Evolutionary conservation across 2,888 invertebrate genomes (phyloP), one percentile per base, ranked within the genome.

Genomic region (Sepiola atlantica): DNA sequence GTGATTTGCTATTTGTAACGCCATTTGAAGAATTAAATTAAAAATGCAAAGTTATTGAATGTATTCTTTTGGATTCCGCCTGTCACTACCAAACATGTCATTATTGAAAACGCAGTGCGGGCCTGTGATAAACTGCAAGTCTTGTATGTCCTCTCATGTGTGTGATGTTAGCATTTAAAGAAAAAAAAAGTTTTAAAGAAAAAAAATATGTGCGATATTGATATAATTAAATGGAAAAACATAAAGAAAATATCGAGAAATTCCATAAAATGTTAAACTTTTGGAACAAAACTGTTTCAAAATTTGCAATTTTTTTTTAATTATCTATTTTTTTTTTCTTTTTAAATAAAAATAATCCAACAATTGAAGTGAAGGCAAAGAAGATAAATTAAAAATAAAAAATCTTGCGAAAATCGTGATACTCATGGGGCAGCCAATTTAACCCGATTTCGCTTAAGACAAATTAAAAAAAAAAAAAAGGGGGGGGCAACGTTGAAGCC

Each of bases 401-500:
- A 92, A 92, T 28, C 32, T 93, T 93, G 93, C 55, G 57, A 57
- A 93, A 55, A 93, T 93, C 35, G 57, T 57, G 57, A 93, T 93
- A 93, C 93, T 93, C 61, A 93, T 55, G 93, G 93, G 93, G 93
- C 93, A 93, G 93, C 93, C 93, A 93, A 55, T 93, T 61, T 28
- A 93, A 55, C 93, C 93, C 32, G 57, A 93, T 35, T 93, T 77
- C 77, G 77, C 77, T 77, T 77, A 77, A 77, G 77, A 77, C 77
- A 32, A n/a, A 45, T 45, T 45, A 77, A 77, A 32, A 21, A 77
- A 77, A 77, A 77, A 20, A 77, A 77, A 77, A 77, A n/a, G 32
- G 10, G 16, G n/a, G 32, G 77, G 77, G 77, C 77, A 77, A 2
- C 32, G 77, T n/a, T 77, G 77, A 77, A 77, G 77, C 77, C 77